Conservation (phyloP, 2,113 vertebrate genomes). For the Rhinichthys klamathensis region DNA sequence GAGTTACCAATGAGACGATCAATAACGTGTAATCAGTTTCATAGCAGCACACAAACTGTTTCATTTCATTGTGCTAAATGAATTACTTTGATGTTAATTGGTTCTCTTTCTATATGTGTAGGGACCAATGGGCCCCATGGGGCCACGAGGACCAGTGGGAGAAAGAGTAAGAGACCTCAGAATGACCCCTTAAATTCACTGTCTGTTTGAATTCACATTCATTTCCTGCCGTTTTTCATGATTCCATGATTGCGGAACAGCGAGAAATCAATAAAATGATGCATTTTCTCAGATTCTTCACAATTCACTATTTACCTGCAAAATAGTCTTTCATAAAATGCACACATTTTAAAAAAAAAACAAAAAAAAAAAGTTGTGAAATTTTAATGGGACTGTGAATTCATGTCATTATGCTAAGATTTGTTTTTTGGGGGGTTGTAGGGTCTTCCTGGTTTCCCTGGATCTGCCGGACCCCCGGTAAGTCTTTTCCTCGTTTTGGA, state of each 20-base stretch:
- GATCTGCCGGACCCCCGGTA: slow-evolving; percentile 74
- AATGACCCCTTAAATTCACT: neutral
- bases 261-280: too few species aligned
- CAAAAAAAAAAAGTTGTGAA: neutral
- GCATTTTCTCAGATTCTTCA: too few species aligned
- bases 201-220: neutral
- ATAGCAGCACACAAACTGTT: neutral
- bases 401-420: neutral
- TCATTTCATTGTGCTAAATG: neutral
- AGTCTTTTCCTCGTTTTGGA: slow-evolving; percentile 56
- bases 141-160: slow-evolving; percentile 77
- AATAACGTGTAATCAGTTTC: neutral
- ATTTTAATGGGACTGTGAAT: neutral
- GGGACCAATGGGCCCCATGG: slow-evolving; percentile 75
- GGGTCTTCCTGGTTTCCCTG: slow-evolving; percentile 83
- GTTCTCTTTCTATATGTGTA: slow-evolving; percentile 49
- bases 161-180: slow-evolving; percentile 74
- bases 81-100: slow-evolving; percentile 1
- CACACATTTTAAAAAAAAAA: too few species aligned
- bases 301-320: too few species aligned
- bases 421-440: slow-evolving; percentile 47
- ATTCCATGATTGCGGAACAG: neutral
- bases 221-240: too few species aligned
- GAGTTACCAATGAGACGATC: neutral
- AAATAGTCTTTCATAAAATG: too few species aligned